These are phyloP conservation scores for Episyrphus balteatus DNA, from an alignment of 1,140 invertebrate species.

Conservation along the genomic window DNA sequence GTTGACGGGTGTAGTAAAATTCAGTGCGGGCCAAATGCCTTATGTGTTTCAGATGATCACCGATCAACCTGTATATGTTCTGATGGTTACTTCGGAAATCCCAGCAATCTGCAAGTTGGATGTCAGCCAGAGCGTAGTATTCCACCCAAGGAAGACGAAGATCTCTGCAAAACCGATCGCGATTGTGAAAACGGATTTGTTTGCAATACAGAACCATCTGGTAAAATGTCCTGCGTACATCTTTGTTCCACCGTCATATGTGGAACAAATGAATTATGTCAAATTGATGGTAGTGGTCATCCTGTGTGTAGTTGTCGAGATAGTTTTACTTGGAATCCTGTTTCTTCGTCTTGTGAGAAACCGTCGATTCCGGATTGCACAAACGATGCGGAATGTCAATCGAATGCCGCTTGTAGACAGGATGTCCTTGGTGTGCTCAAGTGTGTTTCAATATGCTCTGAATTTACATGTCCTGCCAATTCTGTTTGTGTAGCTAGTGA, in stretches of 20 bases:
- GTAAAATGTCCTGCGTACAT: conserved; percentile 57
- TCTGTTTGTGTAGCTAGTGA: conserved; percentile 63
- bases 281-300: conserved; percentile 48
- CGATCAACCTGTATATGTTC: conserved; percentile 73
- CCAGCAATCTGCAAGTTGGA: conserved; percentile 60
- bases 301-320: conserved; percentile 66
- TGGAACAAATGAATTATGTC: conserved; percentile 68
- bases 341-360: conserved; percentile 67
- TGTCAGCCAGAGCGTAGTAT: conserved; percentile 55
- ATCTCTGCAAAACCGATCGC: conserved; percentile 52
- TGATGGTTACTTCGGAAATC: conserved; percentile 67
- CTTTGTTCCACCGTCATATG: conserved; percentile 69
- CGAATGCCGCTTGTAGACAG: conserved; percentile 56
- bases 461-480: conserved; percentile 72
- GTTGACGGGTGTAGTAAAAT: conserved; percentile 75
- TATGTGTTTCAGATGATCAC: conserved; percentile 73
- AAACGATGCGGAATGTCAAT: conserved; percentile 57
- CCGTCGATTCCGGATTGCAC: conserved; percentile 72
- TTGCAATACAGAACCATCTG: conserved; percentile 44
- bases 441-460: conserved; percentile 62
- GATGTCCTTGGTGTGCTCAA: conserved; percentile 77
- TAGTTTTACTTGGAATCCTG: conserved; percentile 70
- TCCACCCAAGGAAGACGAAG: conserved; percentile 32
- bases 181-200: conserved; percentile 60
- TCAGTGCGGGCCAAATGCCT: conserved; percentile 80